These are phyloP conservation scores for Rynchops niger DNA, from an alignment of 2,113 vertebrate genomes.

Conservation along the genomic window DNA sequence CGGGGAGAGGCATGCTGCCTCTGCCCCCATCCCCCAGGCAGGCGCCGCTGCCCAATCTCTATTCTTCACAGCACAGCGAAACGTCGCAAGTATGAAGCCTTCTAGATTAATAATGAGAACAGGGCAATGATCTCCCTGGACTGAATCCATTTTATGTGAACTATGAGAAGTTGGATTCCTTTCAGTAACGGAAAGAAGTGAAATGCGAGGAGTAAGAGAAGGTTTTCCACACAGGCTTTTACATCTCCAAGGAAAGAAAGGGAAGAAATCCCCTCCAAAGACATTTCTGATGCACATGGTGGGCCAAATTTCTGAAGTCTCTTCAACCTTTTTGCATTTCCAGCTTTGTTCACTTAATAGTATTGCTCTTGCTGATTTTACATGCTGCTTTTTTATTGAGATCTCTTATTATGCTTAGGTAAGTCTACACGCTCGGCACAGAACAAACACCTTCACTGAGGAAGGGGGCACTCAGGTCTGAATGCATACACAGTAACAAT, in stretches of 20 bases:
- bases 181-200: conserved; percentile 40
- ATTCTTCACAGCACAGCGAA: background rate
- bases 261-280: background rate
- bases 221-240: background rate
- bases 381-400: background rate
- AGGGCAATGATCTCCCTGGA: conserved; percentile 41
- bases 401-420: background rate
- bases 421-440: background rate
- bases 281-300: background rate
- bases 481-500: background rate
- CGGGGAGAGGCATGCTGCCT: background rate
- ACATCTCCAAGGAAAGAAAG: background rate
- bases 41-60: background rate
- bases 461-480: background rate
- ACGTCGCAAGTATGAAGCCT: conserved; percentile 18
- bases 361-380: background rate
- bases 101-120: conserved; percentile 35
- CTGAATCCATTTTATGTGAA: conserved; percentile 59
- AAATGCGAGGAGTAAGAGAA: conserved; percentile 45
- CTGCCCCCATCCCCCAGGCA: background rate
- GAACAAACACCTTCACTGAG: fast-evolving
- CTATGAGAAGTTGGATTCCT: conserved; percentile 66
- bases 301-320: background rate
- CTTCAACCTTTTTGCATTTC: background rate
- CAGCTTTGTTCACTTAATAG: background rate